phyloP scores from a whole-genome alignment of 2,113 vertebrate genomes.

The Xenus cinereus region DNA sequence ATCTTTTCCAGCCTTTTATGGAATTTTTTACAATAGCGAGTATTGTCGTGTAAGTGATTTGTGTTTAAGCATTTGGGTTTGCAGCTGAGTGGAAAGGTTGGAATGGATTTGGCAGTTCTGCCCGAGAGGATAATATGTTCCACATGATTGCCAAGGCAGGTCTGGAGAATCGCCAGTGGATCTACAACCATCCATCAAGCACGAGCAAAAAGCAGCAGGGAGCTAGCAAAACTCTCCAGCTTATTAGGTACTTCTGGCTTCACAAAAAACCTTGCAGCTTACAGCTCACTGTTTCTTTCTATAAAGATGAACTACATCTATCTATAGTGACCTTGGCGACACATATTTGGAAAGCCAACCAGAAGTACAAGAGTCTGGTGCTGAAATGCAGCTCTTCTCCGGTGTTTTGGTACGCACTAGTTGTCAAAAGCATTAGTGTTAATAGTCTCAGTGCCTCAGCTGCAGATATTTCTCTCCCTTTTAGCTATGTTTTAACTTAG shows the following conservation, averaged over 20 bases:
- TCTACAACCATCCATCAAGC: slow-evolving; percentile 34
- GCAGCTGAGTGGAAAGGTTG: slow-evolving; percentile 16
- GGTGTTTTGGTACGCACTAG: background rate
- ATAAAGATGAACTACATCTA: background rate
- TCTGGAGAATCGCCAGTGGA: slow-evolving; percentile 23
- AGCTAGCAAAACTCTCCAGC: background rate
- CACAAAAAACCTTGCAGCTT: background rate
- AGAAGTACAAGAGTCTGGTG: background rate
- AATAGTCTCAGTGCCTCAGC: background rate
- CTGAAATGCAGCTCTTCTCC: background rate
- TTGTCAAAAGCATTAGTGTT: background rate
- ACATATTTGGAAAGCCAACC: background rate
- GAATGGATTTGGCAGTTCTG: slow-evolving; percentile 35
- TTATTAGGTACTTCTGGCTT: background rate
- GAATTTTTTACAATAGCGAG: background rate
- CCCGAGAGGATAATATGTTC: slow-evolving; percentile 29
- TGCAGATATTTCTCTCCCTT: background rate
- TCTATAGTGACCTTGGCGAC: background rate
- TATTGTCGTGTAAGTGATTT: background rate
- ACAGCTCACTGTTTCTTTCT: background rate
- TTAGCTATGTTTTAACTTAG: background rate
- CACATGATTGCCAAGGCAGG: slow-evolving; percentile 29
- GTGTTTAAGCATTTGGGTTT: background rate
- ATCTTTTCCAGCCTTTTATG: slow-evolving; percentile 26
- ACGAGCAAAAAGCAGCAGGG: background rate